phyloP scores from a whole-genome alignment of 2,888 invertebrate genomes.

The Meta bourneti region DNA sequence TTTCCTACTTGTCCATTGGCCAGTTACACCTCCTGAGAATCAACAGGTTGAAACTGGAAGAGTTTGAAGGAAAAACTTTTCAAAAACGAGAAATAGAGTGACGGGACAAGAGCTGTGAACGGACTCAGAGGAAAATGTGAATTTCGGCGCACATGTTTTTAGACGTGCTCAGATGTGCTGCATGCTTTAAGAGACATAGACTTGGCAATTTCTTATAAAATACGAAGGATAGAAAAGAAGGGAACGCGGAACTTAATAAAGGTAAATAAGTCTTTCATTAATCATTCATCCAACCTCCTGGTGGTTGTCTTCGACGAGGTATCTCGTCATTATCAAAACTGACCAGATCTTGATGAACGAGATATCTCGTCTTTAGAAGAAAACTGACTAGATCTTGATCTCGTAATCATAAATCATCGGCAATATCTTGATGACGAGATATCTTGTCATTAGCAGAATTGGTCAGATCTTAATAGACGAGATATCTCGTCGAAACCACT shows the following conservation, averaged over 20 bases:
- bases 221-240: background rate
- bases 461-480: too few relatives aligned
- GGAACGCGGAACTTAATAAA: background rate
- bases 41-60: constrained; percentile 63
- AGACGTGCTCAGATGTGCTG: background rate
- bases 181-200: background rate
- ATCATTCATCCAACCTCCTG: too few relatives aligned
- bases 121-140: background rate
- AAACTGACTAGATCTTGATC: too few relatives aligned
- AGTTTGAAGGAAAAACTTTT: constrained; percentile 47
- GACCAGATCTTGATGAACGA: too few relatives aligned
- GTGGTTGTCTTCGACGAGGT: too few relatives aligned
- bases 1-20: constrained; percentile 50
- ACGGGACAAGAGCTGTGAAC: constrained; percentile 3
- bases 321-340: too few relatives aligned
- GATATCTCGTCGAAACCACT: too few relatives aligned
- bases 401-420: too few relatives aligned
- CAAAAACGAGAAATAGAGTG: constrained; percentile 16
- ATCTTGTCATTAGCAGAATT: too few relatives aligned
- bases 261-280: background rate
- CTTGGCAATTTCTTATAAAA: background rate
- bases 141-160: constrained; percentile 15
- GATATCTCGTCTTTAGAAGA: too few relatives aligned
- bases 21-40: constrained; percentile 28
- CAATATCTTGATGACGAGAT: too few relatives aligned